A percentile compares a stretch with the other conserved stretches of the same genome.
phyloP scores from a whole-genome alignment of 1,140 invertebrate genomes.

The Drosophila triauraria region DNA sequence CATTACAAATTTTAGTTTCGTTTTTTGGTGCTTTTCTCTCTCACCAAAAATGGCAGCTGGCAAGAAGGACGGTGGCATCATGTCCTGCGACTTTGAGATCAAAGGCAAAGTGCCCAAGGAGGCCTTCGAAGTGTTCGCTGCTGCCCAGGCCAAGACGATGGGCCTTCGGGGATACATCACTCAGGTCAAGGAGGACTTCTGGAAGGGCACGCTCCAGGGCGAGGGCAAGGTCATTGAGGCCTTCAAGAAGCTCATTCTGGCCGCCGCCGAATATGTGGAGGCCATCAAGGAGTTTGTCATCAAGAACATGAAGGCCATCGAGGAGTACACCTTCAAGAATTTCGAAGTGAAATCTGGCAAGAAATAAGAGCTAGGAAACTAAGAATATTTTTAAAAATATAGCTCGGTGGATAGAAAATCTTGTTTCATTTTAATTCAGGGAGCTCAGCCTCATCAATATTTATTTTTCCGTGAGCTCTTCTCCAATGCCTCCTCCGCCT shows the following conservation, averaged over 20 bases:
- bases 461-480: background rate
- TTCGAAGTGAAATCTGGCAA: conserved; percentile 36
- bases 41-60: background rate
- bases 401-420: too few relatives aligned
- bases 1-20: background rate
- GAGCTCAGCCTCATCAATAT: too few relatives aligned
- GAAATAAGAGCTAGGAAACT: background rate
- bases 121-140: conserved; percentile 59
- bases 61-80: background rate
- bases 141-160: conserved; percentile 46
- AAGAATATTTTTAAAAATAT: background rate
- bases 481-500: too few relatives aligned
- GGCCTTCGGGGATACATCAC: conserved; percentile 58
- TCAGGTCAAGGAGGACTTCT: conserved; percentile 31
- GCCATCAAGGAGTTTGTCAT: conserved; percentile 67
- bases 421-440: too few relatives aligned
- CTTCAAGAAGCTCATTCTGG: conserved; percentile 51
- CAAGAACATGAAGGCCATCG: conserved; percentile 53
- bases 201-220: conserved; percentile 55
- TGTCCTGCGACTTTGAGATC: conserved; percentile 64
- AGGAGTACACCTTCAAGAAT: conserved; percentile 48
- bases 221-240: conserved; percentile 59
- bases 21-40: background rate
- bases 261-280: conserved; percentile 56
- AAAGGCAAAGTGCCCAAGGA: conserved; percentile 48